A percentile compares a stretch with the other conserved stretches of the same genome.
These are phyloP conservation scores for Neosilurus mollespiculum DNA, from an alignment of 2,797 vertebrate species.

Conservation along the genomic window DNA sequence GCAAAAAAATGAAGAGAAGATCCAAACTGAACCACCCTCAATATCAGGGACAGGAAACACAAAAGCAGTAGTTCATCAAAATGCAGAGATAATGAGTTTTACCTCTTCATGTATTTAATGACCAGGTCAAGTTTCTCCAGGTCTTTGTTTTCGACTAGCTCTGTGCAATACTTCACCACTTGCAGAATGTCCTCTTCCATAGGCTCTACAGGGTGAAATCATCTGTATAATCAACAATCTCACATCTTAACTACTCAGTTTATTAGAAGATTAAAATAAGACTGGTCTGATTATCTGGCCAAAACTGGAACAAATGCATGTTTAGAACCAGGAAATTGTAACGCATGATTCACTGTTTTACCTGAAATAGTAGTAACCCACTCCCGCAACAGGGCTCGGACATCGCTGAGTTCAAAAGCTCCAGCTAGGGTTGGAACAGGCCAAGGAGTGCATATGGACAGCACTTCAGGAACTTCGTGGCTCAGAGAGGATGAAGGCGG, in stretches of 20 bases:
- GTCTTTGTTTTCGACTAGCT: slow-evolving; percentile 96
- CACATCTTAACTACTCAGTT: not conserved
- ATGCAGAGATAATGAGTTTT: not conserved
- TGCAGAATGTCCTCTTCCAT: slow-evolving; percentile 99
- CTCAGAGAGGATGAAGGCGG: slow-evolving; percentile 74
- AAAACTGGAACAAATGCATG: not conserved
- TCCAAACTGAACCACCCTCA: not conserved
- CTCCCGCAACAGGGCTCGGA: slow-evolving; percentile 86
- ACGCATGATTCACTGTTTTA: slow-evolving; percentile 49
- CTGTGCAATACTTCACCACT: slow-evolving; percentile 97
- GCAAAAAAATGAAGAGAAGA: not conserved
- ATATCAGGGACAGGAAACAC: not conserved
- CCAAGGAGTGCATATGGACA: slow-evolving; percentile 62
- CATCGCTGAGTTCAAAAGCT: slow-evolving; percentile 86
- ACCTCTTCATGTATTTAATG: slow-evolving; percentile 98
- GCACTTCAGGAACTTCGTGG: slow-evolving; percentile 59
- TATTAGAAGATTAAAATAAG: not conserved
- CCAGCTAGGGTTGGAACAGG: slow-evolving; percentile 86
- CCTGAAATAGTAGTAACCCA: slow-evolving; percentile 96
- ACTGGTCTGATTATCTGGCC: not conserved
- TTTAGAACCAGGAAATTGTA: not conserved
- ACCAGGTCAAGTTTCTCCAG: slow-evolving; percentile 94
- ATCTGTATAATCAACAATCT: slow-evolving; percentile 44
- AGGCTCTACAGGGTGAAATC: slow-evolving; percentile 77
- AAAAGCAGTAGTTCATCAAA: not conserved